A percentile compares a stretch with the other conserved stretches of the same genome.
phyloP scores from a whole-genome alignment of 2,797 vertebrate species.

The Karalla daura region DNA sequence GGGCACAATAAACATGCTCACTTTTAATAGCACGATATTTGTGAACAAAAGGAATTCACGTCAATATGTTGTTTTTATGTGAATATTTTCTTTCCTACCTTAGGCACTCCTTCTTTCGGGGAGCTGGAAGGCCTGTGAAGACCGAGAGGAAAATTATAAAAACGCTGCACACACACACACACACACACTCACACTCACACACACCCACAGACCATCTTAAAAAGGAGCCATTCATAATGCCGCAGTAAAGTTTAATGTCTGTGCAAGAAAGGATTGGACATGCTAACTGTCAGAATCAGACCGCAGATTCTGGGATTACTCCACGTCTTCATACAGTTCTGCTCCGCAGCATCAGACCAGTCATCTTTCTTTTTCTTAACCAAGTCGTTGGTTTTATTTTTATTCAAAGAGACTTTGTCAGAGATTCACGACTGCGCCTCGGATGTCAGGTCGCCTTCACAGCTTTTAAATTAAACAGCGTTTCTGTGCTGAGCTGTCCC shows the following conservation, averaged over 20 bases:
- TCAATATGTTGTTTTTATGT: background rate
- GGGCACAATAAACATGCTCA: conserved; percentile 42
- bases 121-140: conserved; percentile 83
- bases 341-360: background rate
- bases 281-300: background rate
- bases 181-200: no score
- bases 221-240: background rate
- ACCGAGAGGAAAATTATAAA: conserved; percentile 39
- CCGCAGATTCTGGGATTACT: background rate
- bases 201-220: conserved; percentile 9
- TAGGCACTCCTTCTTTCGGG: conserved; percentile 81
- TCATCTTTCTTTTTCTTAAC: background rate
- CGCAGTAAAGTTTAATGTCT: background rate
- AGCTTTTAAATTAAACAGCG: background rate
- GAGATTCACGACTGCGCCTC: background rate
- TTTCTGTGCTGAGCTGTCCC: background rate
- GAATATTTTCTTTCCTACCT: conserved; percentile 81
- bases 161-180: background rate
- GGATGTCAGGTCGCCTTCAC: background rate
- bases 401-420: background rate
- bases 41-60: background rate
- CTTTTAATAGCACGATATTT: background rate
- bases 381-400: background rate
- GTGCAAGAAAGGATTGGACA: background rate
- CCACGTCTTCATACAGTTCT: background rate